Base-by-base conservation (phyloP, 92 coral and sea anemone species). In the Metridium senile region DNA sequence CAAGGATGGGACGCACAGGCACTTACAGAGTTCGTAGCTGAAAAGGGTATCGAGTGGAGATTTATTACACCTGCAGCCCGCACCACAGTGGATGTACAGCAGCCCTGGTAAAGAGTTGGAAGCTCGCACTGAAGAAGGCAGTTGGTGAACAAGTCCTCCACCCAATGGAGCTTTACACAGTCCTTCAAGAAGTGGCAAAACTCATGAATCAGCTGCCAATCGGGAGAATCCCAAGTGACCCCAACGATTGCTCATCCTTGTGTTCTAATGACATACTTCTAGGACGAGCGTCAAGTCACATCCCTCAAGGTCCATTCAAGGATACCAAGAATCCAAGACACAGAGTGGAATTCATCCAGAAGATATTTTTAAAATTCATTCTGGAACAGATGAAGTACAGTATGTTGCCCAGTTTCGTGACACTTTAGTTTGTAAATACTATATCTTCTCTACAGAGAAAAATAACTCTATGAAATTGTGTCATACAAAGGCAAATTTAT, bases 71-170 rank as follows among this genome's bases (percentile, higher is more conserved):
- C 90, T 17, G 82, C 71, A 32, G 81, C 84, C 89, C 84, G 10
- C 89, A 84, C 39, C 85, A 79, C 11, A 85, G 72, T 30, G 85
- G 89, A 10, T 85, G 89, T 23, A 71, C 89, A 1, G 85, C 72
- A 71, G 77, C 88, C 0, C 21, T 77, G 9, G 84, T 83, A 26
- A 83, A 83, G 43, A 68, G 64, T 17, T 83, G 88, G 26, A 83
- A 76, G 35, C 22, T 25, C 9, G 83, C 88, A 11, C 66, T 83
- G 16, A 83, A 77, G 84, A 83, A 59, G 33, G 83, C 88, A 0
- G 62, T 83, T 9, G 79, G 88, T n/a, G 54, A 83, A 17, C 84
- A 82, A 66, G 33, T 57, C 32, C 74, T 82, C 16, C 51, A 51
- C 1, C 82, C 82, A 25, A 22, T 82, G 45, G 87, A 82, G 20